Evolutionary conservation across 2,797 vertebrate genomes (phyloP).

Genomic region (Anableps anableps): DNA sequence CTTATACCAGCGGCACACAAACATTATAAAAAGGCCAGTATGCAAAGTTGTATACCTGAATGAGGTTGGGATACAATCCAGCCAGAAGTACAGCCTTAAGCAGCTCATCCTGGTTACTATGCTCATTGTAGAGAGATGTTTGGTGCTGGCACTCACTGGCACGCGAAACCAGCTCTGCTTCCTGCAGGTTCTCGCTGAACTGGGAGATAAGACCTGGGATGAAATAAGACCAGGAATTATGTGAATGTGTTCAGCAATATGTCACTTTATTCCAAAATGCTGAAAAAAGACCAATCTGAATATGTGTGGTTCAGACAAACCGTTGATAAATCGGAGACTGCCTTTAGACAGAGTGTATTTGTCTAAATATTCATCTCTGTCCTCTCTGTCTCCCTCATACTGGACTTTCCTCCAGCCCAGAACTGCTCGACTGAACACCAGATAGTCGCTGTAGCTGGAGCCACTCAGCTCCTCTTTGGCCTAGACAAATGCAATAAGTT

Average conservation of each 20-base stretch:
- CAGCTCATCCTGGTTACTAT: constrained; percentile 91
- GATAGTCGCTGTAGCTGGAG: constrained; percentile 89
- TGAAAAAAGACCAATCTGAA: neutral
- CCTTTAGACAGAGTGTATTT: constrained; percentile 82
- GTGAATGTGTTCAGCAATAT: neutral
- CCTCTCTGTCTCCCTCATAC: constrained; percentile 74
- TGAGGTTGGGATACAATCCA: constrained; percentile 95
- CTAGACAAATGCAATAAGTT: constrained; percentile 65
- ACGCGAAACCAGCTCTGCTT: constrained; percentile 85
- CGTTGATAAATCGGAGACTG: constrained; percentile 91
- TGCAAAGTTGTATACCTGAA: constrained; percentile 86
- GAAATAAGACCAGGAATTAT: neutral
- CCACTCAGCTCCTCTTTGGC: constrained; percentile 86
- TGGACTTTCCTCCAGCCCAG: constrained; percentile 87
- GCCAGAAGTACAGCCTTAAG: constrained; percentile 94
- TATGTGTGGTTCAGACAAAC: constrained; percentile 67
- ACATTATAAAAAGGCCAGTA: neutral
- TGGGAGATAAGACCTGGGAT: constrained; percentile 90
- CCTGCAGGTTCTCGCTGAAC: constrained; percentile 91
- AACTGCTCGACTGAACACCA: constrained; percentile 87
- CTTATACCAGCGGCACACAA: neutral
- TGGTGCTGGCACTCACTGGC: constrained; percentile 81
- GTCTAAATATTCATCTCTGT: constrained; percentile 85
- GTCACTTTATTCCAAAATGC: neutral
- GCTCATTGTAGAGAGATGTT: constrained; percentile 85